Evolutionary conservation across 1,140 invertebrate species (phyloP).

Genomic region (Acromyrmex heyeri): DNA sequence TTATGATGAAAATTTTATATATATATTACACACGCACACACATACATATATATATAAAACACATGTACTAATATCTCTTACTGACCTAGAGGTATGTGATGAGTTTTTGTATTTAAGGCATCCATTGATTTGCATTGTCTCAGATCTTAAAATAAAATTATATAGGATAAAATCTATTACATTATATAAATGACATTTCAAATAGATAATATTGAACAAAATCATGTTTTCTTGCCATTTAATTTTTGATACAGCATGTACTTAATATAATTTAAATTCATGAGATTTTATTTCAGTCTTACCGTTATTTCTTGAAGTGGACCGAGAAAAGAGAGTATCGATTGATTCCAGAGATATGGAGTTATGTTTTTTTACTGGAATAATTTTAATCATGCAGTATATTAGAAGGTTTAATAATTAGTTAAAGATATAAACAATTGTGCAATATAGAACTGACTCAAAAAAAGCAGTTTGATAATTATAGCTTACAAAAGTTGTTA

Average conservation of each 20-base stretch:
- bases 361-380: conserved; percentile 80
- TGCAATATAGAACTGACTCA: conserved; percentile 16
- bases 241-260: background rate
- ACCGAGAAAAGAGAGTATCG: conserved; percentile 71
- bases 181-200: background rate
- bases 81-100: conserved; percentile 71
- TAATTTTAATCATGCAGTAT: conserved; percentile 28
- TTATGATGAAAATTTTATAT: too few relatives aligned
- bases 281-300: conserved; percentile 34
- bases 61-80: background rate
- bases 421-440: conserved; percentile 3
- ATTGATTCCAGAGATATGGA: conserved; percentile 77
- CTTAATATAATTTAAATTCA: background rate
- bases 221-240: background rate
- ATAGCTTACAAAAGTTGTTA: background rate
- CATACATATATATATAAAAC: too few relatives aligned
- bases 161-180: conserved; percentile 17
- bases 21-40: too few relatives aligned
- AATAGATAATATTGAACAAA: background rate
- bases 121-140: conserved; percentile 80
- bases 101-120: conserved; percentile 76
- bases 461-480: background rate
- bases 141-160: conserved; percentile 77
- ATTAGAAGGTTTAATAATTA: background rate
- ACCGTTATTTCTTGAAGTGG: conserved; percentile 21